Conservation (phyloP, 2,113 vertebrate genomes). For the Strigops habroptila region DNA sequence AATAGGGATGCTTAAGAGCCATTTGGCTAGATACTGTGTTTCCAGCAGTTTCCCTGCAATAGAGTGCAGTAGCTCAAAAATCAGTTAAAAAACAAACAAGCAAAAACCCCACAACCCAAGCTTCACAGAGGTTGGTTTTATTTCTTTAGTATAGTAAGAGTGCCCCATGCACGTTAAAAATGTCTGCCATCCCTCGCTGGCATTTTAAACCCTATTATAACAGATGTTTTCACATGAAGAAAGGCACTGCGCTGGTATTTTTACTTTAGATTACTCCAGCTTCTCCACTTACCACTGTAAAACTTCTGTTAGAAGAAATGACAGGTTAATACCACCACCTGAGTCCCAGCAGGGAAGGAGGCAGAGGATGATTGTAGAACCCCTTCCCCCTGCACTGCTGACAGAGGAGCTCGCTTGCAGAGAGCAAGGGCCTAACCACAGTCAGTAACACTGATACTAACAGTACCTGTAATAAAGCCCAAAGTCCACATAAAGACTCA, state of each 20-base stretch:
- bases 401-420: neutral
- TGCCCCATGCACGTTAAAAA: neutral
- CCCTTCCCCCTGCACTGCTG: neutral
- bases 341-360: neutral
- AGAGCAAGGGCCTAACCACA: neutral
- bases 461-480: neutral
- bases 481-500: neutral
- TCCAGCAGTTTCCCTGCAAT: neutral
- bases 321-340: neutral
- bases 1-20: neutral
- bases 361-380: neutral
- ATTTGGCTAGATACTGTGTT: neutral
- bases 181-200: neutral
- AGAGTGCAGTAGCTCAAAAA: neutral
- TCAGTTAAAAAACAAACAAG: neutral
- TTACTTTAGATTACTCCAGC: neutral
- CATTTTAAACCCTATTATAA: slow-evolving; percentile 5
- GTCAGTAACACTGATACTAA: neutral
- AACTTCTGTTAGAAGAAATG: neutral
- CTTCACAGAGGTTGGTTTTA: neutral
- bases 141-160: neutral
- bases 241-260: neutral
- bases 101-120: neutral
- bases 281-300: neutral
- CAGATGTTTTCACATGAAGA: neutral